Percentiles rank a stretch among this genome's conserved stretches.
Evolutionary conservation across 1,140 invertebrate genomes (phyloP).

Genomic region (Macrobrachium nipponense): DNA sequence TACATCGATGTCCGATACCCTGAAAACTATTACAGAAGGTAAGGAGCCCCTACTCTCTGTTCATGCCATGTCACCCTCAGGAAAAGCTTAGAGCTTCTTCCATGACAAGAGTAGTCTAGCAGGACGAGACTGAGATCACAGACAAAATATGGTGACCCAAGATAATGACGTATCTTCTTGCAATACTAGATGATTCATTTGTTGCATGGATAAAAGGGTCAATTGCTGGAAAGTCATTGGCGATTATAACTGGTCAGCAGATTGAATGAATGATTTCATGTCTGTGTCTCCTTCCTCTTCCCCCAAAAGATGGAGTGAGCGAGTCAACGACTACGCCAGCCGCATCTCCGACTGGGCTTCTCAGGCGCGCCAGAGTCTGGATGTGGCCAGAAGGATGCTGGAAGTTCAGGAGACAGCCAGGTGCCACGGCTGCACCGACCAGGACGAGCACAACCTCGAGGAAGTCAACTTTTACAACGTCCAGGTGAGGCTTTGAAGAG

Average conservation of each 20-base stretch:
- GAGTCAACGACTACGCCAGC: slow-evolving; percentile 9
- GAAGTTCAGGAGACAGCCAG: slow-evolving; percentile 17
- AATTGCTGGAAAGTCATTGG: no score
- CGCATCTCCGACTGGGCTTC: slow-evolving; percentile 21
- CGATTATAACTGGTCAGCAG: no score
- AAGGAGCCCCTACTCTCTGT: background rate
- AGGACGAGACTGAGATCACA: no score
- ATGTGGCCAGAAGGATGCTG: slow-evolving; percentile 17
- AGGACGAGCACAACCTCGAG: no score
- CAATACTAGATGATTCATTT: no score
- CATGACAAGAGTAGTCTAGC: background rate
- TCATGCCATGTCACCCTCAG: background rate
- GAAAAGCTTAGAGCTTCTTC: background rate
- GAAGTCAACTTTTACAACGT: background rate
- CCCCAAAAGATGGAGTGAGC: slow-evolving; percentile 34
- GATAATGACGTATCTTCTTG: no score
- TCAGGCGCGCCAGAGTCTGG: slow-evolving; percentile 27
- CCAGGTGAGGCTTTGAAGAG: background rate
- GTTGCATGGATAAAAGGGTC: no score
- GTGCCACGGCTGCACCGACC: background rate
- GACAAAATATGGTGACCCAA: no score
- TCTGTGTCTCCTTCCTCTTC: background rate
- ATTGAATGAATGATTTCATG: no score
- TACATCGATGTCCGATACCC: slow-evolving; percentile 29
- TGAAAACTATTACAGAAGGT: slow-evolving; percentile 17